Percentiles rank a stretch among this genome's conserved stretches.
phyloP scores from a whole-genome alignment of 1,140 invertebrate species.

The Pseudomyrmex dendroicus region DNA sequence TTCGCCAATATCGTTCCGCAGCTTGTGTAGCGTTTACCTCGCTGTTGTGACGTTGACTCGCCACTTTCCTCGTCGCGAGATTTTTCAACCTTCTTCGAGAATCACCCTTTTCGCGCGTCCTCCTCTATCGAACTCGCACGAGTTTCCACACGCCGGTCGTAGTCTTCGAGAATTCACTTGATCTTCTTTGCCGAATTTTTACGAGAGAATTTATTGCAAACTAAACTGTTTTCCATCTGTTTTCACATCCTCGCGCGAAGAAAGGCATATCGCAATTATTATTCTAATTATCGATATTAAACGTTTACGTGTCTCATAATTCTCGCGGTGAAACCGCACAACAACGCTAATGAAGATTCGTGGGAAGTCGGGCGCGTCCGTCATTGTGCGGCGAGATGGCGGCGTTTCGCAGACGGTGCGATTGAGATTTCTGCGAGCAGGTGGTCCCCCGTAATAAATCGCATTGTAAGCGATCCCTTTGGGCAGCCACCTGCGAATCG shows the following conservation, averaged over 20 bases:
- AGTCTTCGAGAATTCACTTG: background rate
- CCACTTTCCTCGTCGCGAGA: constrained; percentile 27
- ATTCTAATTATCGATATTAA: background rate
- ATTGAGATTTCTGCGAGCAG: constrained; percentile 83
- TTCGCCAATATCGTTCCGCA: constrained; percentile 68
- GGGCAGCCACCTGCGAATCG: constrained; percentile 83
- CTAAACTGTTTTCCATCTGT: background rate
- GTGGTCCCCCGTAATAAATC: constrained; percentile 83
- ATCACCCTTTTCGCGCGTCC: constrained; percentile 16
- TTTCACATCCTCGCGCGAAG: background rate
- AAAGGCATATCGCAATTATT: background rate
- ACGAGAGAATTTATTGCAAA: background rate
- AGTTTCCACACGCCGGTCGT: too few relatives aligned
- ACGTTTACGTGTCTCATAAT: too few relatives aligned
- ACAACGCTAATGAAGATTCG: constrained; percentile 68
- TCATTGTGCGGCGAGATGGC: constrained; percentile 68
- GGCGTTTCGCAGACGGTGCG: constrained; percentile 71
- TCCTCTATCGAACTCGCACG: constrained; percentile 13
- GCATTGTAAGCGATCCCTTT: constrained; percentile 83
- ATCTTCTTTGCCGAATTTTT: too few relatives aligned
- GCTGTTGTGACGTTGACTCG: constrained; percentile 40
- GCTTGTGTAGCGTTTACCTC: constrained; percentile 63
- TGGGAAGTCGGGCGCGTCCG: constrained; percentile 65
- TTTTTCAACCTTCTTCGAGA: constrained; percentile 33
- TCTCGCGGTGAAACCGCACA: background rate